phyloP scores from a whole-genome alignment of 2,797 vertebrate species.

The Acanthiza pusilla region DNA sequence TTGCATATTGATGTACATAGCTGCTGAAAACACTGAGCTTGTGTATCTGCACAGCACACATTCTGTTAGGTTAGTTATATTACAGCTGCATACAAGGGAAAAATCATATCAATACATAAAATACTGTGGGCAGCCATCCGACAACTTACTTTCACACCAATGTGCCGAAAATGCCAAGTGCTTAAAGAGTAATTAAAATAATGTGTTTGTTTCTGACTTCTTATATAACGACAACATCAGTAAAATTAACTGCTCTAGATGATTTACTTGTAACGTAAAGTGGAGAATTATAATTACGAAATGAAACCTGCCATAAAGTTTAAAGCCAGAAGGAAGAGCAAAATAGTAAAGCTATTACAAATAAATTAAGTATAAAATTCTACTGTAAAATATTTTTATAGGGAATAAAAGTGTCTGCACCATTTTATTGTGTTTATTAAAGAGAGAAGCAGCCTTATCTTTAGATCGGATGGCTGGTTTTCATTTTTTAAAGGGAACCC shows the following conservation, averaged over 20 bases:
- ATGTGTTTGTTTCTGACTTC: constrained; percentile 62
- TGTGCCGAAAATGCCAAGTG: constrained; percentile 29
- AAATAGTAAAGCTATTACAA: constrained; percentile 48
- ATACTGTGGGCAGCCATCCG: constrained; percentile 12
- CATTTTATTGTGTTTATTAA: constrained; percentile 39
- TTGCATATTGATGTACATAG: neutral
- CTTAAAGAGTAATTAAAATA: constrained; percentile 67
- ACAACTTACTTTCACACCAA: neutral
- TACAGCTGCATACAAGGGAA: neutral
- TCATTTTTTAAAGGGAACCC: neutral
- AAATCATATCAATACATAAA: constrained; percentile 36
- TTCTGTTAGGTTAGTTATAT: neutral
- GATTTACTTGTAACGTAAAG: constrained; percentile 58
- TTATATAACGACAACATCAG: constrained; percentile 48
- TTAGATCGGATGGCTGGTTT: neutral
- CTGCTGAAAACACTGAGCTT: neutral
- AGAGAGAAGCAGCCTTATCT: constrained; percentile 6
- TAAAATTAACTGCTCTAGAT: constrained; percentile 62
- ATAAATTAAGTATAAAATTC: constrained; percentile 60
- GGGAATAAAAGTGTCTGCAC: constrained; percentile 19
- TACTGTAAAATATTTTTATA: constrained; percentile 62
- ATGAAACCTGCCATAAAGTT: constrained; percentile 59
- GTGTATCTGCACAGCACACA: neutral
- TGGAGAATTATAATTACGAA: constrained; percentile 56
- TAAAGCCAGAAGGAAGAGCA: constrained; percentile 51